These are phyloP conservation scores for Spatula versicolor DNA, from an alignment of 2,797 vertebrate genomes.

Conservation along the genomic window DNA sequence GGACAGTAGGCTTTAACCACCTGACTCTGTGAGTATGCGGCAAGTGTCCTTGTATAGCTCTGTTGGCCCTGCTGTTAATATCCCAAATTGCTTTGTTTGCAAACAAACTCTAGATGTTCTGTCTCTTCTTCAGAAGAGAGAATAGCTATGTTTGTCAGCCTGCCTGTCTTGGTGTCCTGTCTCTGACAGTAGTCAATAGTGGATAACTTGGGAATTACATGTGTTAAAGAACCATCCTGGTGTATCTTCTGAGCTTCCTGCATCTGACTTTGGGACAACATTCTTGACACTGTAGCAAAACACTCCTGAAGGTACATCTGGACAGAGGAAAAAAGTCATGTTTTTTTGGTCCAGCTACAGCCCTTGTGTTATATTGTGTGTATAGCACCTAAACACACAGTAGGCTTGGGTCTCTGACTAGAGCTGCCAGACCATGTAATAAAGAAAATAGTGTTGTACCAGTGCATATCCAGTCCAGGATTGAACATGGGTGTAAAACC, in stretches of 20 bases:
- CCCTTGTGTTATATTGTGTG: neutral
- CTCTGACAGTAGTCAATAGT: neutral
- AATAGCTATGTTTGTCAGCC: neutral
- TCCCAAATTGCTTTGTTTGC: neutral
- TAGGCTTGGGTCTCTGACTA: neutral
- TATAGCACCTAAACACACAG: neutral
- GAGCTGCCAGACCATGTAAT: neutral
- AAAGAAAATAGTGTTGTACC: neutral
- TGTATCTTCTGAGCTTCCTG: neutral
- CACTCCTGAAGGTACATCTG: neutral
- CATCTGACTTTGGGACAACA: neutral
- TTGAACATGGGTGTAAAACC: neutral
- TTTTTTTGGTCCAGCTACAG: neutral
- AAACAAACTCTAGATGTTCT: neutral
- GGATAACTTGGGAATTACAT: neutral
- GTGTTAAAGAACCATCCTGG: neutral
- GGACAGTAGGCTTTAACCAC: conserved; percentile 99
- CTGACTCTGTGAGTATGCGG: conserved; percentile 92
- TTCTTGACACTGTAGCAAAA: neutral
- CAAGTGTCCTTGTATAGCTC: neutral
- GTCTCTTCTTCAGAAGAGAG: neutral
- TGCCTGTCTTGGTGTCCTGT: fast-evolving
- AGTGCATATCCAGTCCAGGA: neutral
- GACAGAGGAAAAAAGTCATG: neutral
- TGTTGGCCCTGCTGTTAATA: neutral